Base-by-base conservation (phyloP, 2,113 vertebrate species). In the Ceyx melanurus region DNA sequence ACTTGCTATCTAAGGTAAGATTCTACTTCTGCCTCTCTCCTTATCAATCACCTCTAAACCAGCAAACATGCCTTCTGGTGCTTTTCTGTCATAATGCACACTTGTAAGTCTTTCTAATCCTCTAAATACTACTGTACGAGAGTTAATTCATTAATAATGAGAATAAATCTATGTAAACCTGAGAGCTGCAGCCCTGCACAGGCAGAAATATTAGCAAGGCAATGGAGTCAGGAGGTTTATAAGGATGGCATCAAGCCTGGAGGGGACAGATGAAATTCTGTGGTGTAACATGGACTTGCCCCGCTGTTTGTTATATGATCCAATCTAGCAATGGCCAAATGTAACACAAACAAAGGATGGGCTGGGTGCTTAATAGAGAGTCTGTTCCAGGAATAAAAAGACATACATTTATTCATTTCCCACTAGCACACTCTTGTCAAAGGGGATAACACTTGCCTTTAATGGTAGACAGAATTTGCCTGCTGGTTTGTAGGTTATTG, bases 401-500 rank as follows among this genome's bases (percentile, higher is more conserved):
- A 35, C n/a, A 90, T 78, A 21, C 26, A 56, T 57, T 51, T 85
- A 73, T 84, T 86, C 54, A 86, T 95, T 89, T 88, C 68, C 64
- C 61, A 43, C 64, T n/a, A 84, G 76, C 12, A 45, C 7, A 6
- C 31, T 90, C 61, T 76, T 96, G 93, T 95, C 94, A 97, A 89
- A 92, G 60, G n/a, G 94, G 66, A 86, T 82, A 86, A 77, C 10
- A 3, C 31, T 92, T 93, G 76, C 71, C 79, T 91, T 80, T 91
- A 94, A 94, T 0, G 0, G 85, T 46, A 82, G 45, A 88, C 80
- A 83, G 96, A 95, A 96, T 94, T 95, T 77, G 68, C 67, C 70
- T 88, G 40, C 58, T 68, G 37, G 37, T 60, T 68, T 67, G 35
- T 73, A 75, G 40, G 80, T 91, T 90, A 92, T 93, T 88, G 82